phyloP scores from a whole-genome alignment of 2,113 vertebrate species.

The Carollia perspicillata region DNA sequence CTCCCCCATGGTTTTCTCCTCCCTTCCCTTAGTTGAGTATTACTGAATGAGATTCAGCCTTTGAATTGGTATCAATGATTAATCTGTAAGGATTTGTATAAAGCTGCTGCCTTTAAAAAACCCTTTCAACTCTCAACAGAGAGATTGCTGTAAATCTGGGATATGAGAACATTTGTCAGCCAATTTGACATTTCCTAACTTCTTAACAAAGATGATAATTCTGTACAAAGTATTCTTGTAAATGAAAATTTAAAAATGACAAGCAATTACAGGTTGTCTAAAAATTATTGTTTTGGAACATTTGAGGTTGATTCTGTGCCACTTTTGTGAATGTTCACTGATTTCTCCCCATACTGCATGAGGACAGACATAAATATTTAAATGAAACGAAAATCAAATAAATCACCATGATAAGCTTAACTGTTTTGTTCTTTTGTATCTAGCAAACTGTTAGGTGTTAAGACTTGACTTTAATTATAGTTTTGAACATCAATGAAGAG shows the following conservation, averaged over 20 bases:
- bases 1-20: not conserved
- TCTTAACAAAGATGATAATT: not conserved
- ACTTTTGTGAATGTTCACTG: not conserved
- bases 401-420: conserved; percentile 21
- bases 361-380: conserved; percentile 29
- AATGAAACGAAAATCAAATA: conserved; percentile 51
- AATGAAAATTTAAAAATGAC: conserved; percentile 24
- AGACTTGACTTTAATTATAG: conserved; percentile 54
- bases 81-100: conserved; percentile 44
- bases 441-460: conserved; percentile 38
- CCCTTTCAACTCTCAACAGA: conserved; percentile 25
- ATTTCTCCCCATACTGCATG: not conserved
- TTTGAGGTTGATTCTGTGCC: not conserved
- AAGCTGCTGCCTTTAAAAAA: conserved; percentile 25
- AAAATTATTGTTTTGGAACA: conserved; percentile 22
- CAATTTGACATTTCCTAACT: conserved; percentile 20
- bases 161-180: conserved; percentile 44
- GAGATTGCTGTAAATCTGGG: conserved; percentile 15
- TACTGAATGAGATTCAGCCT: not conserved
- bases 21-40: not conserved
- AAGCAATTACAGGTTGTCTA: not conserved
- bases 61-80: conserved; percentile 27
- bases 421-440: conserved; percentile 22
- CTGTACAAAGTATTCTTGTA: conserved; percentile 24
- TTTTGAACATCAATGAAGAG: conserved; percentile 57